A percentile compares a stretch with the other conserved stretches of the same genome.
Evolutionary conservation across 2,797 vertebrate genomes (phyloP).

Genomic region (Phyllotis vaccarum): DNA sequence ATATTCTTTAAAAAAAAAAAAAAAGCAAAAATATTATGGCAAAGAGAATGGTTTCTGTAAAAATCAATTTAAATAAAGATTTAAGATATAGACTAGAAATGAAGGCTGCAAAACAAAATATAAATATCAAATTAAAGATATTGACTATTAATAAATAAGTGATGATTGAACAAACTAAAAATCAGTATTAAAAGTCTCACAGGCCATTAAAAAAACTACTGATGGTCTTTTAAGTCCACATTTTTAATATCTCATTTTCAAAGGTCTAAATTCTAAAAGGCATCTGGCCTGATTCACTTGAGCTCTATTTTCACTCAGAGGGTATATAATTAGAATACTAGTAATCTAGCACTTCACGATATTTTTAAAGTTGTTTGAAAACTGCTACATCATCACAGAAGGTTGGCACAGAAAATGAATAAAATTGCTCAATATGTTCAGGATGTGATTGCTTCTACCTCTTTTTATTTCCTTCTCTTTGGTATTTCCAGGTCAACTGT

Average conservation of each 20-base stretch:
- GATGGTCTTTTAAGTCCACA: neutral
- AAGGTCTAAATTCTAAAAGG: slow-evolving; percentile 64
- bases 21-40: neutral
- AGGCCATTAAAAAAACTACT: neutral
- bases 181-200: neutral
- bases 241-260: slow-evolving; percentile 2
- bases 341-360: slow-evolving; percentile 78
- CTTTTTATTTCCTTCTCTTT: neutral
- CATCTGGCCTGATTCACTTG: slow-evolving; percentile 67
- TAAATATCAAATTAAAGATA: slow-evolving; percentile 6
- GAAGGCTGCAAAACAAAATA: neutral
- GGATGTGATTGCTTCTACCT: neutral
- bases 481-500: neutral
- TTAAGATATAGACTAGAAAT: neutral
- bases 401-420: slow-evolving; percentile 69
- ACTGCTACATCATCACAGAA: slow-evolving; percentile 78
- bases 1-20: neutral
- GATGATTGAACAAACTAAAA: neutral
- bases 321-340: slow-evolving; percentile 83
- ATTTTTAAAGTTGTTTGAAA: slow-evolving; percentile 84
- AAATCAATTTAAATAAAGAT: slow-evolving; percentile 15
- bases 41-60: slow-evolving; percentile 34
- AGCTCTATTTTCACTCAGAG: slow-evolving; percentile 75
- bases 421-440: neutral
- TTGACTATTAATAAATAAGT: slow-evolving; percentile 40